Base-by-base conservation (phyloP, 1,140 invertebrate species). In the Nasonia vitripennis region DNA sequence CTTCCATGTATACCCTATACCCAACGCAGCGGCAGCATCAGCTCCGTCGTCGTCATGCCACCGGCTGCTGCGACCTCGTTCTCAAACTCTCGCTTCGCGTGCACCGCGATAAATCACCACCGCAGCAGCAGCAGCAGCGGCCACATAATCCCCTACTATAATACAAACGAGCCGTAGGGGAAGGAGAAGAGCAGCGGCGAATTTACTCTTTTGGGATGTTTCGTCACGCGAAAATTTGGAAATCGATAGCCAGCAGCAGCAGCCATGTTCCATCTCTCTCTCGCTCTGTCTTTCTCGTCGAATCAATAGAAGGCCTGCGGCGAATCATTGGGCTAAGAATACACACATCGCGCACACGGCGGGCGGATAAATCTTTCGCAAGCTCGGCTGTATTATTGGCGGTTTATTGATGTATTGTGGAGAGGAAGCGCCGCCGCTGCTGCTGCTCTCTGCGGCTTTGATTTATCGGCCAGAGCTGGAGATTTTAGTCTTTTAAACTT, bases 171-270 rank as follows among this genome's bases (percentile, higher is more conserved):
- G 48, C 48, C 12, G 12, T 51, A 17, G 14, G 12, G 48, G 55
- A n/a, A 17, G 51, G 12, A 7, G 68, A 31, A 11, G 23, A 27
- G 68, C 68, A 9, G 75, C 3, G 27, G n/a, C 75, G 75, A 78
- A 41, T 45, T 55, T 41, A 17, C 17, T 78, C 23, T 51, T 51
- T 48, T 12, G 27, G 27, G 70, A 34, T 51, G 27, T 55, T 55
- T 78, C 41, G 75, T 51, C 75, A 51, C 78, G 78, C 27, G 55
- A 71, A 81, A 81, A 45, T 81, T 70, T 71, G 79, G 62, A 81
- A 71, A 81, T 81, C 79, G 67, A 71, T 71, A 71, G 23, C 11
- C 9, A 51, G 41, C 34, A 37, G 34, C 34, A 31, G 23, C 23
- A 9, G 74, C 17, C 10, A 4, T n/a, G 5, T 74, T 41, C 31